Base-by-base conservation (phyloP, 2,797 vertebrate species). In the Botia kubotai region DNA sequence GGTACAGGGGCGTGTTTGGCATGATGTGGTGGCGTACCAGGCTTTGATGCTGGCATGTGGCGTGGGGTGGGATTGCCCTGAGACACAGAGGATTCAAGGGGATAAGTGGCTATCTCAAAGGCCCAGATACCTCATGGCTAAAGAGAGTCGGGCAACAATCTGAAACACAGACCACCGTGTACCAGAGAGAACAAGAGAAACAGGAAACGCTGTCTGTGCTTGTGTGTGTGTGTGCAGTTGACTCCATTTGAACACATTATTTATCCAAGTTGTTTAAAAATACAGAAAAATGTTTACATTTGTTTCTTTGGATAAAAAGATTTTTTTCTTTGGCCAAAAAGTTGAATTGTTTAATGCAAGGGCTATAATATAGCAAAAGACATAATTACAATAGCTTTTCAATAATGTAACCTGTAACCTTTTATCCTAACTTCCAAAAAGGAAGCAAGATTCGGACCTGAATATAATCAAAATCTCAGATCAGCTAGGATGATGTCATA, bases 41-140 rank as follows among this genome's bases (percentile, higher is more conserved):
- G 58, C 77, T 79, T 80, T 80, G 72, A 79, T 70, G 57, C 26
- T 79, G 72, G 72, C 73, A 48, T 80, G 72, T 63, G 58, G 82
- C 33, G 33, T 70, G 57, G 65, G 77, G 77, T 48, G 77, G 72
- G 82, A 70, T 79, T 78, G 57, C 63, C 55, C 55, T 46, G 62
- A 83, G 71, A 79, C 55, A 33, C 33, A 52, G 57, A n/a, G 77
- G 65, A 79, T 83, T 83, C 65, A 17, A 33, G 21, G 80, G 73
- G 69, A 62, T 66, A 75, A 62, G 71, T 46, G 29, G 39, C 76
- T 70, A 75, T 75, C 72, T 75, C 71, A 75, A 71, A 63, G 65
- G 53, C 72, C 76, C 76, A 83, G 76, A 74, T 57, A 48, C 71
- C 65, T 69, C 63, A 50, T 39, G 65, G 65, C 65, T 62, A 78